Evolutionary conservation across 2,113 vertebrate species (phyloP).

Genomic region (Tylochromis polylepis): DNA sequence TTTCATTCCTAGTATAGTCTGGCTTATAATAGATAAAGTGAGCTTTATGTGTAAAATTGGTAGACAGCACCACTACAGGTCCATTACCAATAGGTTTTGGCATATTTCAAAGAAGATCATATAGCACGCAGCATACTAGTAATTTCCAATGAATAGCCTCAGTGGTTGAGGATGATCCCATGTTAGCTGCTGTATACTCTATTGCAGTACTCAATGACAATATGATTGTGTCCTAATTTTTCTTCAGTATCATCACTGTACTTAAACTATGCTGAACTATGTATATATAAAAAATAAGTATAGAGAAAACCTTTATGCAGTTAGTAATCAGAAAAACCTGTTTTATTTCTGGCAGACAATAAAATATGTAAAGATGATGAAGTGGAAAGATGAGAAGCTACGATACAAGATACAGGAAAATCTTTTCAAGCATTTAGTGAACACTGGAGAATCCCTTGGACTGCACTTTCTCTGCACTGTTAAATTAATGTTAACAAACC

Average conservation of each 20-base stretch:
- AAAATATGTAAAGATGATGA: not conserved
- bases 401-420: not conserved
- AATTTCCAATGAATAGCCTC: not conserved
- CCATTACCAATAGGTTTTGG: not conserved
- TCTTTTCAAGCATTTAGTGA: not conserved
- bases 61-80: not conserved
- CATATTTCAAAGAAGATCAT: not conserved
- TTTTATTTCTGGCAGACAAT: not conserved
- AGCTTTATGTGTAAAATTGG: not conserved
- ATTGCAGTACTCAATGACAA: not conserved
- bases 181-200: not conserved
- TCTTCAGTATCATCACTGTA: not conserved
- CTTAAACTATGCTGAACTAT: not conserved
- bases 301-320: not conserved
- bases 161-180: not conserved
- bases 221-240: not conserved
- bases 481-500: not conserved
- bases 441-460: not conserved
- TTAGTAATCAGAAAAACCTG: not conserved
- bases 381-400: not conserved
- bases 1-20: not conserved
- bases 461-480: not conserved
- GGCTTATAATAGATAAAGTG: not conserved
- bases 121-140: accelerated
- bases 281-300: not conserved